Evolutionary conservation across 2,113 vertebrate genomes (phyloP).

Genomic region (Tichodroma muraria): DNA sequence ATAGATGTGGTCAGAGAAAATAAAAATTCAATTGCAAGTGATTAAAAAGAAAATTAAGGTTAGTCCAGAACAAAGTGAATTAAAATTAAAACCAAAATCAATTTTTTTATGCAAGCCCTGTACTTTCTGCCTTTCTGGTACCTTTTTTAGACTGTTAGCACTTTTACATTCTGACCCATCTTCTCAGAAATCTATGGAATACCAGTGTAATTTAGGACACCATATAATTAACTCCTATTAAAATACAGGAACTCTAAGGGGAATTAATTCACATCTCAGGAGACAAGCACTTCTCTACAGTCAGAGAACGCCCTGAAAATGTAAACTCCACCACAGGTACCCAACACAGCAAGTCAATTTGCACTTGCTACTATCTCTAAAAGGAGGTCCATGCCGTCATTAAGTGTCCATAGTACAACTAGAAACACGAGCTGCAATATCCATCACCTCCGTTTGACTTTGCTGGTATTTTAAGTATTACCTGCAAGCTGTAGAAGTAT

Average conservation of each 20-base stretch:
- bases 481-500: neutral
- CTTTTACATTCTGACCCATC: neutral
- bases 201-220: neutral
- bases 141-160: neutral
- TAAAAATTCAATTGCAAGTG: neutral
- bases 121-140: neutral
- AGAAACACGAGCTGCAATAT: neutral
- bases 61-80: neutral
- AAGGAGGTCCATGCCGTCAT: neutral
- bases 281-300: neutral
- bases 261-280: neutral
- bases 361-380: neutral
- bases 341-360: neutral
- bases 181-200: neutral
- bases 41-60: neutral
- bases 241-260: neutral
- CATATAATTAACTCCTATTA: slow-evolving; percentile 18
- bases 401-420: neutral
- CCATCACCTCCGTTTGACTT: neutral
- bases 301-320: neutral
- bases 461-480: neutral
- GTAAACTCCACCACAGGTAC: neutral
- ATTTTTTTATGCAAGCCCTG: neutral
- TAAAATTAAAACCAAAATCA: neutral
- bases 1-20: neutral